These are phyloP conservation scores for Anolis sagrei DNA, from an alignment of 2,113 vertebrate genomes.

Conservation along the genomic window DNA sequence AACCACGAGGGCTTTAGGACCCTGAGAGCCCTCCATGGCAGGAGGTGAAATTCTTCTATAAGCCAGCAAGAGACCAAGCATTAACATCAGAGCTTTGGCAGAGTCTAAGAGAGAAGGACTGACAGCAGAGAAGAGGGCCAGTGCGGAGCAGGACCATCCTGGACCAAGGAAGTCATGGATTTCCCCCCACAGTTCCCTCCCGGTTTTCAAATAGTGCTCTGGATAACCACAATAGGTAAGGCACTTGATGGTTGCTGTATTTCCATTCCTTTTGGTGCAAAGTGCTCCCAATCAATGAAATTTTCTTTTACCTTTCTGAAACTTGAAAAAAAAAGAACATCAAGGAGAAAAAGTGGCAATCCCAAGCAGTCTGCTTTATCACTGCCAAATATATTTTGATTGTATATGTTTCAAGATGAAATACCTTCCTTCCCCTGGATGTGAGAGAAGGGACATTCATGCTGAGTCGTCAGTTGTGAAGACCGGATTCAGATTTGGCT, in stretches of 20 bases:
- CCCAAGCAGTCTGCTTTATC: not conserved
- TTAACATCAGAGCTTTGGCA: conserved; percentile 40
- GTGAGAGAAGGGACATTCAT: not conserved
- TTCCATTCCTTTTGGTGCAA: not conserved
- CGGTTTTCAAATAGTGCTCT: conserved; percentile 7
- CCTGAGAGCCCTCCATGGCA: conserved; percentile 48
- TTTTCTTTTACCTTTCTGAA: conserved; percentile 8
- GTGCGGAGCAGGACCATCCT: not conserved
- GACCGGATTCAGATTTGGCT: not conserved
- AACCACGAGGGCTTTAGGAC: conserved; percentile 63
- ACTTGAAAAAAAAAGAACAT: fast-evolving
- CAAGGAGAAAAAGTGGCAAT: not conserved
- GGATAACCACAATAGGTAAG: conserved; percentile 38
- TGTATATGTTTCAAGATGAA: not conserved
- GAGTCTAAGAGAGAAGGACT: conserved; percentile 35
- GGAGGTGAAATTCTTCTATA: conserved; percentile 65
- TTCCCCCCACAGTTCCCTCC: conserved; percentile 4
- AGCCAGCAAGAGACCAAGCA: conserved; percentile 57
- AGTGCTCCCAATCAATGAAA: not conserved
- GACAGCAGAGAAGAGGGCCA: not conserved
- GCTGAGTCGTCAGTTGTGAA: not conserved
- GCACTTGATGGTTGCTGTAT: not conserved
- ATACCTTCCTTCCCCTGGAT: conserved; percentile 8
- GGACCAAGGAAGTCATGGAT: conserved; percentile 43
- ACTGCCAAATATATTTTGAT: conserved; percentile 13